Evolutionary conservation across 2,113 vertebrate genomes (phyloP).

Genomic region (Scartelaos histophorus): DNA sequence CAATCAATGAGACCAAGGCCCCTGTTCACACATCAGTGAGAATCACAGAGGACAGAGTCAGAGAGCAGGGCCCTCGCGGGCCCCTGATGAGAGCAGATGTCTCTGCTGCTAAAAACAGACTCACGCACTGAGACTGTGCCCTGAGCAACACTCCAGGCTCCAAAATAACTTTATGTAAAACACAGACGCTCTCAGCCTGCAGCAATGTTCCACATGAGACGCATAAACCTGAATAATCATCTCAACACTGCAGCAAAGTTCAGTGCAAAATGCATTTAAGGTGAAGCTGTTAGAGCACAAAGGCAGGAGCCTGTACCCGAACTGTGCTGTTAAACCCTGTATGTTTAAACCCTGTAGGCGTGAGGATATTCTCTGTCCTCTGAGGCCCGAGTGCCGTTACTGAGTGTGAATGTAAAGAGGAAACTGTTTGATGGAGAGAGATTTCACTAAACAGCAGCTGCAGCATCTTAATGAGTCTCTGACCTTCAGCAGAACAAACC

Average conservation of each 20-base stretch:
- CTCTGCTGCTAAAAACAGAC: conserved; percentile 21
- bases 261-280: not conserved
- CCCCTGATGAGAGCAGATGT: not conserved
- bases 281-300: not conserved
- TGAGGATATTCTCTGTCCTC: not conserved
- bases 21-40: not conserved
- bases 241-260: conserved; percentile 13
- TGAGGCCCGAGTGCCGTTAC: not conserved
- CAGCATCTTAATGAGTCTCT: conserved; percentile 53
- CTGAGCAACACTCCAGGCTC: conserved; percentile 18
- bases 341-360: not conserved
- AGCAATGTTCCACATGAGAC: conserved; percentile 12
- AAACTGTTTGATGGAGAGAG: conserved; percentile 17
- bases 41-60: not conserved
- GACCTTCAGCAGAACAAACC: conserved; percentile 54
- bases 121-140: conserved; percentile 37
- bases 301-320: too few species aligned
- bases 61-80: not conserved
- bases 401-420: conserved; percentile 13
- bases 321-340: not conserved
- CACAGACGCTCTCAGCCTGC: conserved; percentile 23
- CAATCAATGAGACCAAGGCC: not conserved
- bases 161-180: conserved; percentile 52
- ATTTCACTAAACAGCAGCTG: conserved; percentile 27
- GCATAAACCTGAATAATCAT: conserved; percentile 5